A percentile compares a stretch with the other conserved stretches of the same genome.
Conservation (phyloP, 2,888 invertebrate species). For the Pinctada fucata region DNA sequence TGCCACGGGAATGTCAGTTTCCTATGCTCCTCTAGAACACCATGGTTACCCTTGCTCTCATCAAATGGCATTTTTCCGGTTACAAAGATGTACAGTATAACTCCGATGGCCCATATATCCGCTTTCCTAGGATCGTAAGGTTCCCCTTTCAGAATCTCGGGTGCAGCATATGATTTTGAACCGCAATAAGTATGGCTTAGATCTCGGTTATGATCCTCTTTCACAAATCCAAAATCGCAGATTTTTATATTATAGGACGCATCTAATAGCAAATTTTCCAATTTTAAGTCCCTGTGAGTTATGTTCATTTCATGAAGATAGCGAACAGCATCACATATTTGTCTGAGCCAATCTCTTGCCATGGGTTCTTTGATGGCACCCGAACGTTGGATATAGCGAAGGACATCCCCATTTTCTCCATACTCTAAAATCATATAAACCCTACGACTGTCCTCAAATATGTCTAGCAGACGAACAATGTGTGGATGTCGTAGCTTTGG, state of each 20-base stretch:
- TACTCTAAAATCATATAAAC: constrained; percentile 77
- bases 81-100: constrained; percentile 77
- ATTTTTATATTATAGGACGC: constrained; percentile 76
- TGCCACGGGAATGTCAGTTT: constrained; percentile 71
- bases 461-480: constrained; percentile 86
- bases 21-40: constrained; percentile 72
- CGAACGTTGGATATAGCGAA: constrained; percentile 76
- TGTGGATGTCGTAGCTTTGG: constrained; percentile 88
- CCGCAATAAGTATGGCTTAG: constrained; percentile 79
- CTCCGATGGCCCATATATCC: constrained; percentile 78
- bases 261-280: constrained; percentile 79
- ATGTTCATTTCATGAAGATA: constrained; percentile 77
- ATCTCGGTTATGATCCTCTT: constrained; percentile 59
- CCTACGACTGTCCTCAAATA: constrained; percentile 83
- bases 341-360: constrained; percentile 75
- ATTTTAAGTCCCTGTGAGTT: constrained; percentile 79
- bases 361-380: constrained; percentile 75
- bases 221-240: constrained; percentile 78
- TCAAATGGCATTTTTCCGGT: constrained; percentile 79
- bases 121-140: constrained; percentile 78
- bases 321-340: constrained; percentile 73
- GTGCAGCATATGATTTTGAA: constrained; percentile 78
- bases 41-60: constrained; percentile 75
- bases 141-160: constrained; percentile 78
- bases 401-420: constrained; percentile 76